These are phyloP conservation scores for Cantharis flavilabris DNA, from an alignment of 2,888 invertebrate genomes.

Conservation along the genomic window DNA sequence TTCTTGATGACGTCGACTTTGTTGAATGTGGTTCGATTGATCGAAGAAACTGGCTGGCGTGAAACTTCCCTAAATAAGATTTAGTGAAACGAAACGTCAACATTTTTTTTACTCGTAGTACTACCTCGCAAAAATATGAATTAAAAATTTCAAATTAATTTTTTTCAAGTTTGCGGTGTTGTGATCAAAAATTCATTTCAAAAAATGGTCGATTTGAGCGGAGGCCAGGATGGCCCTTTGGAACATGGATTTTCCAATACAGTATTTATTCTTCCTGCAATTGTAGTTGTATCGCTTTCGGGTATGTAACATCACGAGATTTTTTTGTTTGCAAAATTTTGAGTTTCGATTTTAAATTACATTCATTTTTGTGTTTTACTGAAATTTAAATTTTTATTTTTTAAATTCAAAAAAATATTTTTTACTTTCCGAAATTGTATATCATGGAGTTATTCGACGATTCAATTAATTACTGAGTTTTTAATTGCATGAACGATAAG, in stretches of 20 bases:
- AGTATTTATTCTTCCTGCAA: constrained; percentile 84
- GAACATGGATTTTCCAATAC: constrained; percentile 88
- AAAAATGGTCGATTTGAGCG: constrained; percentile 82
- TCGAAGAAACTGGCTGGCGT: not conserved
- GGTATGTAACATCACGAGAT: constrained; percentile 61
- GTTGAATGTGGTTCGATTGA: not conserved
- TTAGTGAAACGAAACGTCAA: constrained; percentile 9
- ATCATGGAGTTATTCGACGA: not conserved
- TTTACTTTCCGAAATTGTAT: not conserved
- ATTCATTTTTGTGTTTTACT: not conserved
- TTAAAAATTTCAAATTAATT: not conserved
- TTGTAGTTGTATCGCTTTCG: constrained; percentile 77
- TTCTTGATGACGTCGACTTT: not conserved
- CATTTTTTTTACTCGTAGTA: not conserved
- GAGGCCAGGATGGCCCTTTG: constrained; percentile 77
- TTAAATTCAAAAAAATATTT: not conserved
- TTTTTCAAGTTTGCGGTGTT: constrained; percentile 3
- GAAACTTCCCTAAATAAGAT: not conserved
- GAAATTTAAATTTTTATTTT: not conserved
- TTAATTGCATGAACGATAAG: not conserved
- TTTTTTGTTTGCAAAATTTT: not conserved
- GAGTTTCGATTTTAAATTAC: not conserved
- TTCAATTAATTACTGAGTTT: not conserved
- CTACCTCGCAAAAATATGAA: not conserved
- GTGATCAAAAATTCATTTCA: not conserved